Evolutionary conservation across 92 coral and sea anemone species (phyloP), one percentile per base, ranked within the genome.

Genomic region (Blastomussa wellsi): DNA sequence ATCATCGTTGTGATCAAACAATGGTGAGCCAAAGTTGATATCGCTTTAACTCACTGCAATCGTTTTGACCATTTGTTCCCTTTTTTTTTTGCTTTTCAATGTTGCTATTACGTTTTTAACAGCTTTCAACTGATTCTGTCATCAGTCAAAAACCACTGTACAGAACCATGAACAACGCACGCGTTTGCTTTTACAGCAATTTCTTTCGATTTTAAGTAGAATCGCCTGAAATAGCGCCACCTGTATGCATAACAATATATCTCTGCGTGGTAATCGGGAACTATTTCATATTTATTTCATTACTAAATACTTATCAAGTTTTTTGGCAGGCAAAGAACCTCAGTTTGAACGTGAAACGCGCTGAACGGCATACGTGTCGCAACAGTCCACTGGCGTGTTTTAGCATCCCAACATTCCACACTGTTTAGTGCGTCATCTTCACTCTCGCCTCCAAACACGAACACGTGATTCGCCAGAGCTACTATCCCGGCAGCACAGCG

Each of bases 371-470:
- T 86, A 39, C 86, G 83, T 32, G 88, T 79, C 33, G 86, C 88
- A 20, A 75, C 10, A 15, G 86, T 72, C 95, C 95, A 92, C 17
- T 72, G 20, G 15, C 78, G 49, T 17, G n/a, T 66, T 8, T 79
- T 80, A 29, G 65, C 60, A 82, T 92, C 89, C 66, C 59, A 89
- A 31, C 88, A 86, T 78, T 86, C 92, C 68, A 92, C 88, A 11
- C 86, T 57, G 77, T 89, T 89, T 11, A 86, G 53, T 11, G 85
- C 84, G 12, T 88, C 84, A 13, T 77, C 64, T 49, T 88, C 87
- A 44, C 88, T 82, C 71, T 91, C 90, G 14, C 95, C 95, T 28
- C 95, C 95, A 65, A 92, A 79, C 52, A 92, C 80, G 71, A 85
- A 92, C 77, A 92, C 77, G 41, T 69, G 49, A 80, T 89, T 89